Evolutionary conservation across 2,113 vertebrate species (phyloP), one percentile per base, ranked within the genome.

Genomic region (Axis porcinus): DNA sequence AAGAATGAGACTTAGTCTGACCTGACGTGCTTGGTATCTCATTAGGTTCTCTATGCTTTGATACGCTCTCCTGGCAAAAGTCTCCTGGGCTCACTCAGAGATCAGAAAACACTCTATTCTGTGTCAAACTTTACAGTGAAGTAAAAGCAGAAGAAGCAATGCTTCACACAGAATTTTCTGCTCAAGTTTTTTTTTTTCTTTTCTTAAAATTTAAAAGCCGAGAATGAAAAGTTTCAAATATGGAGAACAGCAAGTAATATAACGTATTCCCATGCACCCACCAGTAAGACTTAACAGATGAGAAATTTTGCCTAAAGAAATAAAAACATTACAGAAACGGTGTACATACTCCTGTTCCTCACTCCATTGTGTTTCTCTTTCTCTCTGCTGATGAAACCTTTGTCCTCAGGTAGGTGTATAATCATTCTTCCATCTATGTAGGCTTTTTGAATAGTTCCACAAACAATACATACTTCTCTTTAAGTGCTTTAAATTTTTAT

Each of bases 31-130:
- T 17, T 19, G 3, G 50, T 3, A 23, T 10, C 92, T 96, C 90
- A 43, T 97, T 76, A 97, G 76, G 47, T 21, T 55, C 16, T 21
- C 27, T 1, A 1, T 0, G 19, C 97, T 96, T 94, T 95, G 89
- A 89, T 52, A 4, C 0, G 0, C 25, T 54, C 27, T 64, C 27
- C 0, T 0, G 12, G 79, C 1, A 58, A 54, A 74, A 47, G 81
- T 27, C 89, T 81, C 85, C 74, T 3, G 89, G 78, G 23, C 64
- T 64, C 91, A 11, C 16, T 64, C 74, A 1, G 78, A 95, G 87
- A 94, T 90, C 93, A 83, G 85, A 92, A 81, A 60, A 54, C 2
- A 5, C 7, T 14, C 40, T 81, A 64, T n/a, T 85, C 83, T 78
- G 92, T 87, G 92, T 57, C 86, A 64, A 2, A 47, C 70, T 90